These are phyloP conservation scores for Lasius fuliginosus DNA, from an alignment of 2,888 invertebrate genomes.

Conservation along the genomic window DNA sequence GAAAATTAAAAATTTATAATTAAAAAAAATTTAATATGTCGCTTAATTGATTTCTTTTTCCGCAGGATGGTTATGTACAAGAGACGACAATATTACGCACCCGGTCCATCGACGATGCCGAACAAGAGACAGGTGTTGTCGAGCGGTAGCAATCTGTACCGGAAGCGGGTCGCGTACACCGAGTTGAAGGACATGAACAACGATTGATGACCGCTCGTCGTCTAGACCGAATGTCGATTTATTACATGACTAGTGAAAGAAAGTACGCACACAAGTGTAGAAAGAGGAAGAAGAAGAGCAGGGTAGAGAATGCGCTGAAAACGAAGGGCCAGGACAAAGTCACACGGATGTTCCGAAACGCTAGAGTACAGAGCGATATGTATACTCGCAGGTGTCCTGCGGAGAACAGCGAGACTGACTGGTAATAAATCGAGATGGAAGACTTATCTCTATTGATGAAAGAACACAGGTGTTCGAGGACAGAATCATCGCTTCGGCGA, in stretches of 20 bases:
- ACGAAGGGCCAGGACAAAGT: not conserved
- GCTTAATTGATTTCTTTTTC: slow-evolving; percentile 26
- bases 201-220: slow-evolving; percentile 80
- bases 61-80: slow-evolving; percentile 84
- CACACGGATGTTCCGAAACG: not conserved
- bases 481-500: not conserved
- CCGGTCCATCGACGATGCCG: slow-evolving; percentile 80
- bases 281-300: slow-evolving; percentile 1
- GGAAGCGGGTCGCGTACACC: slow-evolving; percentile 84
- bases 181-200: slow-evolving; percentile 85
- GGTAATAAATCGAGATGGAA: not conserved
- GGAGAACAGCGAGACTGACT: not conserved
- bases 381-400: not conserved
- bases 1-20: not conserved
- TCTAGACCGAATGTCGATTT: slow-evolving; percentile 63
- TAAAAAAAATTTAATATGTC: not conserved
- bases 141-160: slow-evolving; percentile 76
- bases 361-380: not conserved
- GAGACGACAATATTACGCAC: slow-evolving; percentile 81
- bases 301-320: not conserved
- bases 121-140: slow-evolving; percentile 70
- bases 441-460: not conserved
- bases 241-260: slow-evolving; percentile 55
- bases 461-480: not conserved
- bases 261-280: not conserved